Base-by-base conservation (phyloP, 2,797 vertebrate species). In the Oceanodroma leucorhoa region DNA sequence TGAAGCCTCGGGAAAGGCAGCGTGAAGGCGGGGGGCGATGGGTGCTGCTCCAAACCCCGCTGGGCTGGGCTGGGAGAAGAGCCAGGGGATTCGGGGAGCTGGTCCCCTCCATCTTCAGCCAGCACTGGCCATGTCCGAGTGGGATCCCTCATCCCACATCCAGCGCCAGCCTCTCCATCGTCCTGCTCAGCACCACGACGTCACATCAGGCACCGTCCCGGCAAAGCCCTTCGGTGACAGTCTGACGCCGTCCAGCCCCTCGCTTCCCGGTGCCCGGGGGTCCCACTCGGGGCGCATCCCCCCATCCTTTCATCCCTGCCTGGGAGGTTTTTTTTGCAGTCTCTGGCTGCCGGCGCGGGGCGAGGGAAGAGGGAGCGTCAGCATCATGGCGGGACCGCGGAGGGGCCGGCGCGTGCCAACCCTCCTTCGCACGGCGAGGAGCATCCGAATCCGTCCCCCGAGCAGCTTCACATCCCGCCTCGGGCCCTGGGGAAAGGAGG, bases 381-480 rank as follows among this genome's bases (percentile, higher is more conserved):
- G 92, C 58, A 48, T 92, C 91, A 36, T 29, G 61, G 86, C 8
- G 5, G 76, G 86, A 60, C 40, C 13, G 0, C 12, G 21, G 71
- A 26, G 7, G 76, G 78, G 32, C 62, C 48, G 8, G 82, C 3
- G 0, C 1, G 2, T 11, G 18, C 61, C 66, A 11, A 13, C 48
- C 48, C 73, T 92, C 66, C 94, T 78, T 73, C 65, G 7, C 76
- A 38, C 32, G 14, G 91, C 30, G 9, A 87, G 71, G 77, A 90
- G 83, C 77, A 36, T 23, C 70, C 18, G 3, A 29, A 83, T 66
- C 66, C 17, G 0, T 54, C 71, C 84, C 84, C 77, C 17, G 11
- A 95, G 82, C 87, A 89, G 94, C 95, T 87, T 95, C 94, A 89
- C 87, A 67, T 89, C 93, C 91, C 70, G 9, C 87, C 89, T 67